Base-by-base conservation (phyloP, 2,888 invertebrate genomes). In the Gortyna flavago region DNA sequence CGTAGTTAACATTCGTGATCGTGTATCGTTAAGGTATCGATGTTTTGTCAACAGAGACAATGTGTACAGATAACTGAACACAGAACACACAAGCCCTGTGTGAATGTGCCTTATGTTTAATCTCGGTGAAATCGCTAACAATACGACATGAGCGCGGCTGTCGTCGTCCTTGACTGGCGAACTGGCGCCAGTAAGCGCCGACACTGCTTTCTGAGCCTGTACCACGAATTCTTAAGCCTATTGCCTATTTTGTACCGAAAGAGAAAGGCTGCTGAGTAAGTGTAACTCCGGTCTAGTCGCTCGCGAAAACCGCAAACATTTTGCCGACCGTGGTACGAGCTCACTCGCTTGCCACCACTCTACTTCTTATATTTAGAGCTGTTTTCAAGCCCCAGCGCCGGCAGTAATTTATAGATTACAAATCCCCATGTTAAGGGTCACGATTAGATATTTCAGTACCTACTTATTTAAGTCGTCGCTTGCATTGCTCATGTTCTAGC, bases 151-250 rank as follows among this genome's bases (percentile, higher is more conserved):
- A 89, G 86, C 88, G 84, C 84, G 86, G 87, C 85, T 80, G 91
- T 89, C 86, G 93, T 90, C 85, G 94, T 91, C 95, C 95, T 95
- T 95, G 95, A 93, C 93, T 93, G 86, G 90, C 89, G 89, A 89
- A 85, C 84, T 93, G 94, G 95, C 95, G 95, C 95, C 95, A 93
- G 85, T 83, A 87, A 84, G 84, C 89, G 84, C 82, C 87, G 80
- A 77, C 81, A 80, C 65, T 75, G 79, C 75, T 78, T 86, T 86
- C 75, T 66, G 87, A 73, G 86, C 87, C 80, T 84, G 81, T 80
- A 85, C 89, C 86, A 84, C 81, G 83, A 87, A 86, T 84, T 85
- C 88, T 88, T 87, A 85, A 89, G 86, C 83, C 89, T 90, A 89
- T 89, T 90, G 90, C 91, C 91, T 91, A 91, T 92, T 92, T 89